Percentiles rank a stretch among this genome's conserved stretches.
Evolutionary conservation across 30 jellyfish, hydroid and myxozoan genomes (phyloP).

Genomic region (Phacellophora camtschatica): DNA sequence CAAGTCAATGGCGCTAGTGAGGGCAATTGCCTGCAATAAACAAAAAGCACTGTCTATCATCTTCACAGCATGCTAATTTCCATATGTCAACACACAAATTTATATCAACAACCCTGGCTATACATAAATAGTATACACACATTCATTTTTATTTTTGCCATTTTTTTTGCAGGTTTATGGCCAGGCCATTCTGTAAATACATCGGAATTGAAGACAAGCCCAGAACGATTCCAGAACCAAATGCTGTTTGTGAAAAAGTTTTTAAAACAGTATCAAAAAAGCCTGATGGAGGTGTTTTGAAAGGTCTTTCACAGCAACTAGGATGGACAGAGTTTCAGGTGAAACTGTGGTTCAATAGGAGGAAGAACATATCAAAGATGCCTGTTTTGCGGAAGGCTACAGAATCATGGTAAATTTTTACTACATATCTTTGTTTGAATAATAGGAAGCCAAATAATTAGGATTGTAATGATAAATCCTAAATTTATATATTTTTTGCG

Average conservation of each 20-base stretch:
- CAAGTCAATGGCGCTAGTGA: background rate
- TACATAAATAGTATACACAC: background rate
- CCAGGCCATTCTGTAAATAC: constrained; percentile 68
- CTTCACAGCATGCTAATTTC: too few relatives aligned
- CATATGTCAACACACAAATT: too few relatives aligned
- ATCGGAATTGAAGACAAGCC: constrained; percentile 77
- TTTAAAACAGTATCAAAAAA: constrained; percentile 54
- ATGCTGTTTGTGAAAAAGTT: constrained; percentile 85
- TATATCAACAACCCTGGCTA: too few relatives aligned
- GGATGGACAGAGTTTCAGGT: constrained; percentile 88
- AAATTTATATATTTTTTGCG: too few relatives aligned
- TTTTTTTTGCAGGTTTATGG: constrained; percentile 61
- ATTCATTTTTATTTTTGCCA: background rate
- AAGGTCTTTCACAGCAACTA: constrained; percentile 80
- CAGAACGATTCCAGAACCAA: constrained; percentile 67
- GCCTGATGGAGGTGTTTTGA: constrained; percentile 63
- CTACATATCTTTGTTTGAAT: background rate
- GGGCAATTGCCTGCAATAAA: background rate
- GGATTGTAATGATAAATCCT: too few relatives aligned
- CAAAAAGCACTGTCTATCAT: too few relatives aligned
- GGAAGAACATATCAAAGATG: constrained; percentile 68
- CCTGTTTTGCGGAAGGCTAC: constrained; percentile 93
- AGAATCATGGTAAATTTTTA: constrained; percentile 71
- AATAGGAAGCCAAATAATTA: background rate
- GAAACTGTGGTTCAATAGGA: constrained; percentile 77